phyloP scores from a whole-genome alignment of 2,797 vertebrate species.

The Acanthiza pusilla region DNA sequence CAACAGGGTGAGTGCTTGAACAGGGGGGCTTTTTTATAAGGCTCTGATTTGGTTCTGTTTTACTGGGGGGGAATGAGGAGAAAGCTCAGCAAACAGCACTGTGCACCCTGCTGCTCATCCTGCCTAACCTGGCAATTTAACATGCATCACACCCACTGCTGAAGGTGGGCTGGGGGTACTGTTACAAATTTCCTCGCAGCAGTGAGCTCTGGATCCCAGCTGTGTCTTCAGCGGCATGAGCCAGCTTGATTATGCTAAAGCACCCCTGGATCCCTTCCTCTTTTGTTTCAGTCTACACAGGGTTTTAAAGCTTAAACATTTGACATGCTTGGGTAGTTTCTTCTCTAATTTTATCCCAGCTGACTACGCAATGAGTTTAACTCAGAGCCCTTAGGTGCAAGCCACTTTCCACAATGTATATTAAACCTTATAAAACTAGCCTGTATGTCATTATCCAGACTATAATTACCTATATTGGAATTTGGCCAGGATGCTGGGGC shows the following conservation, averaged over 20 bases:
- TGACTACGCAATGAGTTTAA: constrained; percentile 66
- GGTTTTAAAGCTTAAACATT: constrained; percentile 71
- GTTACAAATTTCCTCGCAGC: constrained; percentile 63
- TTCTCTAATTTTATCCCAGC: constrained; percentile 71
- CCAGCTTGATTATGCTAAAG: constrained; percentile 68
- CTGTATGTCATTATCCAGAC: constrained; percentile 51
- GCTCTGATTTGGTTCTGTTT: not conserved
- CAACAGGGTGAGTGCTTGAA: not conserved
- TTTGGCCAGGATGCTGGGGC: constrained; percentile 59
- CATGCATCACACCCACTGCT: not conserved
- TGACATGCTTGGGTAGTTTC: constrained; percentile 71
- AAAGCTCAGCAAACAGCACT: not conserved
- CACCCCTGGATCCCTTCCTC: constrained; percentile 64
- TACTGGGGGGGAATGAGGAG: accelerated
- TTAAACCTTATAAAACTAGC: constrained; percentile 64
- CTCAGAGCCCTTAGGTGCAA: constrained; percentile 58
- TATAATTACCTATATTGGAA: constrained; percentile 68
- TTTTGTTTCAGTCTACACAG: constrained; percentile 66
- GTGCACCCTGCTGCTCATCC: not conserved
- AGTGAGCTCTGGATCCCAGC: constrained; percentile 54
- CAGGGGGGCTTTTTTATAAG: not conserved
- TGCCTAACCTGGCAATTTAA: constrained; percentile 6
- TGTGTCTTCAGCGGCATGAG: constrained; percentile 53
- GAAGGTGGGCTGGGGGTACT: constrained; percentile 30
- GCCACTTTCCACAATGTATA: constrained; percentile 52